Conservation (phyloP, 2,113 vertebrate species). For the Erythrolamprus reginae region DNA sequence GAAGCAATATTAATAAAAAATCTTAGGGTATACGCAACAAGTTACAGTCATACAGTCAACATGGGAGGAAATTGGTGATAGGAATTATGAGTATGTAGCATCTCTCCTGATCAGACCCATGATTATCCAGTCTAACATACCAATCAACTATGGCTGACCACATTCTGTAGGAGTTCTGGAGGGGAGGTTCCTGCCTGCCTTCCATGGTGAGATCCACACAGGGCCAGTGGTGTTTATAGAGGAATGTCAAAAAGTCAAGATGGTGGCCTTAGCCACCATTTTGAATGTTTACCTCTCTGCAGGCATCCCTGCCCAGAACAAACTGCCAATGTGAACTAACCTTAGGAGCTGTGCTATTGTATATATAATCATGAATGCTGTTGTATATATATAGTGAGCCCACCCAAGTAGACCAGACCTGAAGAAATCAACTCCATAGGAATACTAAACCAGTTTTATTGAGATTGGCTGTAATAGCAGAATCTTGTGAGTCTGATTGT, state of each 20-base stretch:
- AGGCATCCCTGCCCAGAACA: neutral
- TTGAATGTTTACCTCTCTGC: neutral
- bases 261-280: neutral
- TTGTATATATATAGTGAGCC: neutral
- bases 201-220: neutral
- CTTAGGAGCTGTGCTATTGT: neutral
- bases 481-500: neutral
- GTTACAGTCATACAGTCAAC: too few species aligned
- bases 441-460: neutral
- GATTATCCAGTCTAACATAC: neutral
- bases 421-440: neutral
- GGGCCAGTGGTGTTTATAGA: neutral
- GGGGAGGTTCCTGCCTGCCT: neutral
- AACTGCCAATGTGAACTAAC: neutral
- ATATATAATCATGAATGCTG: neutral
- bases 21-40: too few species aligned
- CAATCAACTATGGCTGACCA: neutral
- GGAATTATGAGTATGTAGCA: too few species aligned
- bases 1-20: too few species aligned
- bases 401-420: neutral
- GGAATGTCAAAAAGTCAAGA: neutral
- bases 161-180: neutral
- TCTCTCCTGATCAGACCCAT: neutral
- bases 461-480: neutral
- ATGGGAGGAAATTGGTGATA: too few species aligned